Conservation (phyloP, 2,888 invertebrate genomes). For the Tromatobia lineatoria region DNA sequence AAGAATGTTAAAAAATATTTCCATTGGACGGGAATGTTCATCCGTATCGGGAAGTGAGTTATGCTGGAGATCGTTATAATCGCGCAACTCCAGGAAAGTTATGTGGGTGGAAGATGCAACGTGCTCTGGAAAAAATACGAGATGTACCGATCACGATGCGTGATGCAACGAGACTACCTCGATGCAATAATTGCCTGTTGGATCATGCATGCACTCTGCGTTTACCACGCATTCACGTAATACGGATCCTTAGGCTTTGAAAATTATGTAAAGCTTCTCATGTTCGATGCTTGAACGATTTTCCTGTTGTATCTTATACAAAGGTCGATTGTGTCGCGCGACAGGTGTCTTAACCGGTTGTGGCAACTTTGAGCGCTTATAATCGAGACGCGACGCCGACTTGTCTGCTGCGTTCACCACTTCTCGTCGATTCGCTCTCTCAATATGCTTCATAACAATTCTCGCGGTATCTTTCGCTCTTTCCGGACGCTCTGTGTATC, state of each 20-base stretch:
- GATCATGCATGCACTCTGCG: background rate
- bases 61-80: too few relatives aligned
- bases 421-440: constrained; percentile 14
- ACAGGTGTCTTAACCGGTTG: constrained; percentile 43
- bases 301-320: background rate
- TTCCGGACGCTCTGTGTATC: background rate
- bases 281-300: constrained; percentile 24
- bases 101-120: background rate
- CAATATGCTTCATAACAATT: constrained; percentile 2
- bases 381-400: constrained; percentile 51
- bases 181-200: constrained; percentile 22
- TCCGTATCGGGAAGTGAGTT: too few relatives aligned
- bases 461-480: background rate
- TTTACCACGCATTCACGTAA: background rate
- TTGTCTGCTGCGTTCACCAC: constrained; percentile 50
- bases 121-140: background rate
- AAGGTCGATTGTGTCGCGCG: constrained; percentile 27
- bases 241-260: background rate
- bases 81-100: too few relatives aligned
- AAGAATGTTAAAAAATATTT: too few relatives aligned
- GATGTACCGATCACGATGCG: constrained; percentile 13
- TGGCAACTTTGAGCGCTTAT: constrained; percentile 24
- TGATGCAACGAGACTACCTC: constrained; percentile 36
- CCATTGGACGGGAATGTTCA: too few relatives aligned
- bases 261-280: constrained; percentile 32